These are phyloP conservation scores for Ornithoptera priamus DNA, from an alignment of 2,888 invertebrate species.

Conservation along the genomic window DNA sequence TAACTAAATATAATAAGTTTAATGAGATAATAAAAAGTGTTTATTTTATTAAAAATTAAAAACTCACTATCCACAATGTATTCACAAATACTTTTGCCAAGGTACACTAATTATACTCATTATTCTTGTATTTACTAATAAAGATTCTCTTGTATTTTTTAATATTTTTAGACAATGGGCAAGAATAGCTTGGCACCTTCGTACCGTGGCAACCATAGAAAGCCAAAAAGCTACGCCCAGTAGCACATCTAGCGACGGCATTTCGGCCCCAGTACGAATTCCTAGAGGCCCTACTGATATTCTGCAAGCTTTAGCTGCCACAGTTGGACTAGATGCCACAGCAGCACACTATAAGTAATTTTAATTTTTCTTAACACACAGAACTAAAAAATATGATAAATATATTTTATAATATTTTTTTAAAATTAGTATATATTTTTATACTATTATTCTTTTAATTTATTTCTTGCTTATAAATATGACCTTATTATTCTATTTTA, in stretches of 20 bases:
- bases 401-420: too few species aligned
- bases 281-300: conserved; percentile 90
- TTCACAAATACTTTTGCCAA: conserved; percentile 49
- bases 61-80: conserved; percentile 45
- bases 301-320: conserved; percentile 87
- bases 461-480: too few species aligned
- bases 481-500: too few species aligned
- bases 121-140: too few species aligned
- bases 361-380: too few species aligned
- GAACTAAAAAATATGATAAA: too few species aligned
- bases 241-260: conserved; percentile 61
- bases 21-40: not conserved
- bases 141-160: not conserved
- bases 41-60: not conserved
- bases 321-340: conserved; percentile 88
- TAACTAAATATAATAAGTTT: not conserved
- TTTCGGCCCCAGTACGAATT: conserved; percentile 84
- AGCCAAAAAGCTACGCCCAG: conserved; percentile 62
- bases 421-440: too few species aligned
- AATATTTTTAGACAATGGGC: conserved; percentile 59
- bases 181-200: conserved; percentile 57
- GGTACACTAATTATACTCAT: conserved; percentile 36
- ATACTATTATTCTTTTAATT: too few species aligned
- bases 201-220: conserved; percentile 58
- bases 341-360: conserved; percentile 89